phyloP scores from a whole-genome alignment of 2,888 invertebrate species.

The Germaria angustata region DNA sequence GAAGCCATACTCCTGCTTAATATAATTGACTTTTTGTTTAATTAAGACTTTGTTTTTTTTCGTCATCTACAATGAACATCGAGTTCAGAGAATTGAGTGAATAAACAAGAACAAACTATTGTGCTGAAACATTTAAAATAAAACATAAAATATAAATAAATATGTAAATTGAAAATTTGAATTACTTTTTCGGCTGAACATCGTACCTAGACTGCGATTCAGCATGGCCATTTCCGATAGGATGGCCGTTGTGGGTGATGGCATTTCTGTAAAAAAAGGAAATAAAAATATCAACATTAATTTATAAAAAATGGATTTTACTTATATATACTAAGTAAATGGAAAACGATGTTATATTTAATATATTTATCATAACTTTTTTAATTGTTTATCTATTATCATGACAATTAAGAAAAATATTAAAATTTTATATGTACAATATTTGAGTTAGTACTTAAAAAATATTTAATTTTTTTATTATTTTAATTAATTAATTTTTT shows the following conservation, averaged over 20 bases:
- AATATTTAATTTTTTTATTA: too few relatives aligned
- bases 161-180: conserved; percentile 34
- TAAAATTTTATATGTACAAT: too few relatives aligned
- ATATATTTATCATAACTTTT: too few relatives aligned
- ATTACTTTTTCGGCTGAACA: conserved; percentile 69
- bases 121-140: conserved; percentile 40
- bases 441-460: too few relatives aligned
- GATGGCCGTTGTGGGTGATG: conserved; percentile 89
- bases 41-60: neutral
- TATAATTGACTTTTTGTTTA: neutral
- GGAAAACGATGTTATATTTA: too few relatives aligned
- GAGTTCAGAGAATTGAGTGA: neutral
- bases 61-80: neutral
- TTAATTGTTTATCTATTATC: too few relatives aligned
- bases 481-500: too few relatives aligned
- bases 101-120: neutral
- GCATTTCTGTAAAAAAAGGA: conserved; percentile 85
- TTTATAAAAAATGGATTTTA: too few relatives aligned
- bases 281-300: neutral
- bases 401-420: too few relatives aligned
- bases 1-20: neutral
- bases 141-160: conserved; percentile 18
- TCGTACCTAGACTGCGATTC: conserved; percentile 76
- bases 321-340: too few relatives aligned
- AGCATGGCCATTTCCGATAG: conserved; percentile 81